phyloP scores from a whole-genome alignment of 2,113 vertebrate species.

The Nematolebias whitei region DNA sequence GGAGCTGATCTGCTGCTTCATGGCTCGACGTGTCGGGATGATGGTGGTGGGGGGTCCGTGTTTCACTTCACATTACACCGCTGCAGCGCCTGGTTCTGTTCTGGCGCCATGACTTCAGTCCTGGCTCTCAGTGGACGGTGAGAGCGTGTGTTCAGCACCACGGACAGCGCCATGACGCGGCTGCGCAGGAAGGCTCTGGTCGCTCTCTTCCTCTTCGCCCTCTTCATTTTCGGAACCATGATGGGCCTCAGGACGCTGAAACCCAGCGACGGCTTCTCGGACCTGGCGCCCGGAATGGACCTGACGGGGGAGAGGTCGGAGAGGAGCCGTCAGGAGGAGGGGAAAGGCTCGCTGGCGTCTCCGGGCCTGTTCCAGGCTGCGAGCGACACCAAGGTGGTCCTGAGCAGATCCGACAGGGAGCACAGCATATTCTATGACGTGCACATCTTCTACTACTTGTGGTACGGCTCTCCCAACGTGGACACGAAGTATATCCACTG shows the following conservation, averaged over 20 bases:
- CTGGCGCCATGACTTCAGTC: not conserved
- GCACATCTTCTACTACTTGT: conserved; percentile 91
- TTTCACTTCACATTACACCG: not conserved
- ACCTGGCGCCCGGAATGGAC: conserved; percentile 83
- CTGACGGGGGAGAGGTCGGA: conserved; percentile 69
- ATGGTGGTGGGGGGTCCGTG: not conserved
- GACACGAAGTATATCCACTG: conserved; percentile 86
- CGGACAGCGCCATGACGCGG: conserved; percentile 83
- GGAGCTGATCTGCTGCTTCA: not conserved
- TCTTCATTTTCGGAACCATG: conserved; percentile 90
- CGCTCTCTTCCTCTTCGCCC: conserved; percentile 87
- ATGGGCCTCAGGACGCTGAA: conserved; percentile 89
- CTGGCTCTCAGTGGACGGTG: not conserved
- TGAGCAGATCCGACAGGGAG: conserved; percentile 75
- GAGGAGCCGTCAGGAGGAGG: conserved; percentile 53
- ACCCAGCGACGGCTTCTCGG: conserved; percentile 85
- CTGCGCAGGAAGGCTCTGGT: conserved; percentile 85
- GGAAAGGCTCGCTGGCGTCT: conserved; percentile 55
- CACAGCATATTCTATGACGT: conserved; percentile 85
- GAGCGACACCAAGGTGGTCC: conserved; percentile 80
- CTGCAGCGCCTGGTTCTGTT: not conserved
- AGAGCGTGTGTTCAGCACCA: conserved; percentile 38
- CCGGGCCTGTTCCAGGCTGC: conserved; percentile 65
- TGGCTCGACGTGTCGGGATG: not conserved
- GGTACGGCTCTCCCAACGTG: conserved; percentile 85